phyloP scores from a whole-genome alignment of 2,797 vertebrate species.

The Pteronotus mesoamericanus region DNA sequence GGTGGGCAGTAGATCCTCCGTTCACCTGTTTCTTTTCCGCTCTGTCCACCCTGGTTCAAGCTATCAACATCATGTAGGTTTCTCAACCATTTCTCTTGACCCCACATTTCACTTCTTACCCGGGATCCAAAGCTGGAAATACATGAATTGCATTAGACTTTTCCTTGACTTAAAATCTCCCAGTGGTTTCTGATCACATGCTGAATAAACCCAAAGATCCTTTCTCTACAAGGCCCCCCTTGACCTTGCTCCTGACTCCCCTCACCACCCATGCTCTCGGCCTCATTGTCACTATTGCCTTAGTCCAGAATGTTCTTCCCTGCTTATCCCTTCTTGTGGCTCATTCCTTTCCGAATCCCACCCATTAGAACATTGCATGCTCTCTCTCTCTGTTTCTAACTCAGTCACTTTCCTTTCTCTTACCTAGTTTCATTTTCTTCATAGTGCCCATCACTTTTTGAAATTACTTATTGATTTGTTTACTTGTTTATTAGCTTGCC shows the following conservation, averaged over 20 bases:
- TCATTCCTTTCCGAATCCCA: not conserved
- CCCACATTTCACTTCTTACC: not conserved
- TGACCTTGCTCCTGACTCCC: not conserved
- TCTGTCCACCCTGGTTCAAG: not conserved
- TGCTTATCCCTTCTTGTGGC: not conserved
- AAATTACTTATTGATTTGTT: conserved; percentile 39
- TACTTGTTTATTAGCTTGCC: not conserved
- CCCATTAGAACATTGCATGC: accelerated
- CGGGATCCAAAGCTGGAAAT: not conserved
- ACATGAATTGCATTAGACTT: not conserved
- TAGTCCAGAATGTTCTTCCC: not conserved
- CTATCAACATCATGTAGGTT: not conserved
- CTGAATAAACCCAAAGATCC: not conserved
- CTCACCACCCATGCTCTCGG: accelerated
- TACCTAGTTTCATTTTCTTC: not conserved
- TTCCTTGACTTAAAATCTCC: not conserved
- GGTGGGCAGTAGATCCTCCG: too few species aligned
- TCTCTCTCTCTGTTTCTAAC: not conserved
- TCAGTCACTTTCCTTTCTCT: not conserved
- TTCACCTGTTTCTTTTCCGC: not conserved
- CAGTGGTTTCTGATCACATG: not conserved
- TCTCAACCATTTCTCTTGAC: not conserved
- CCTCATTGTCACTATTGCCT: not conserved
- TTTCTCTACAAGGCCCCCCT: not conserved
- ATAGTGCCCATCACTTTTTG: not conserved